phyloP scores from a whole-genome alignment of 2,113 vertebrate genomes.

The Malurus cyaneus region DNA sequence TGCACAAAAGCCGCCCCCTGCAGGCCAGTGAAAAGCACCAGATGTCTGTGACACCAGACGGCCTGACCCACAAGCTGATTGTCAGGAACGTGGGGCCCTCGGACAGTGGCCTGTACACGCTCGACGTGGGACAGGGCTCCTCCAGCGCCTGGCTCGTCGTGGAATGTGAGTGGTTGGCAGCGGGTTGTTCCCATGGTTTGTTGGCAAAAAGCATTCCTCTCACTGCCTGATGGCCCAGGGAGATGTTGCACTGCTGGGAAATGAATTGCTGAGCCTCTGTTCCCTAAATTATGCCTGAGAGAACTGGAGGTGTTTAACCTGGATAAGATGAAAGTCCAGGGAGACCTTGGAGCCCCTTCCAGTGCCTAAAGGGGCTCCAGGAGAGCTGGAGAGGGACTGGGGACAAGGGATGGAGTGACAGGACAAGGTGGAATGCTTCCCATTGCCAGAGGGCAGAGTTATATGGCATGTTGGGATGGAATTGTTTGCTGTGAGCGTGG shows the following conservation, averaged over 20 bases:
- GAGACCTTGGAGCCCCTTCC: too few relatives aligned
- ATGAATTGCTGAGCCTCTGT: background rate
- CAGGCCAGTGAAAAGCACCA: constrained; percentile 72
- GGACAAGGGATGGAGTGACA: background rate
- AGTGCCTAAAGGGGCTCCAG: background rate
- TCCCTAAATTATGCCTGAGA: background rate
- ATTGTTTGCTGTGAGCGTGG: background rate
- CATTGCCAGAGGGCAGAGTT: background rate
- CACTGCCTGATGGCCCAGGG: background rate
- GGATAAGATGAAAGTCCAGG: background rate
- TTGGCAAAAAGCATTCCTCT: background rate
- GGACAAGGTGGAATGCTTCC: background rate
- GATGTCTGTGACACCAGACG: constrained; percentile 73
- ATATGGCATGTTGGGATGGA: background rate
- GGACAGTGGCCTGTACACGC: constrained; percentile 83
- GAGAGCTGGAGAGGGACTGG: background rate
- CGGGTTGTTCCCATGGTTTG: background rate
- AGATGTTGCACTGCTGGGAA: background rate
- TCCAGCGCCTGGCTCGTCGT: constrained; percentile 86
- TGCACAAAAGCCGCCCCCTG: constrained; percentile 70
- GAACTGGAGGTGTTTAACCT: background rate
- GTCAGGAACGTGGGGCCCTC: constrained; percentile 66
- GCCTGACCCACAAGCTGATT: constrained; percentile 79
- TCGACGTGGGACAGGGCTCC: constrained; percentile 70
- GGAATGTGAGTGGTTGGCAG: constrained; percentile 72